Evolutionary conservation across 1,140 invertebrate genomes (phyloP).

Genomic region (Nautilus pompilius): DNA sequence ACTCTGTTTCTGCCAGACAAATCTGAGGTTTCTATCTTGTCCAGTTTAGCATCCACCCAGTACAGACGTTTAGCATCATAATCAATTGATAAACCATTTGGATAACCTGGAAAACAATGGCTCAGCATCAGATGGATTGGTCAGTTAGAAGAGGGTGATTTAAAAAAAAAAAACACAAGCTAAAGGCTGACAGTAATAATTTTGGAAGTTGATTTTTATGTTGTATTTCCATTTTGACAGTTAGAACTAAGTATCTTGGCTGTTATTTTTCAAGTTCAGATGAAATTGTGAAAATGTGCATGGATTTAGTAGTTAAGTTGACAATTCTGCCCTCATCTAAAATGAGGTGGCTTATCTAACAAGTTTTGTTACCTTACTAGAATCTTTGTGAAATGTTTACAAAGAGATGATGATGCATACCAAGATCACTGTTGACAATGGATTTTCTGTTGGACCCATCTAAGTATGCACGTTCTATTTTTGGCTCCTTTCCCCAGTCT

Average conservation of each 20-base stretch:
- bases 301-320: too few relatives aligned
- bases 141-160: too few relatives aligned
- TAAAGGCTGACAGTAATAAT: too few relatives aligned
- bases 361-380: too few relatives aligned
- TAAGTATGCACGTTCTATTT: slow-evolving; percentile 94
- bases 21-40: slow-evolving; percentile 87
- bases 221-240: too few relatives aligned
- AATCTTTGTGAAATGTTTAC: too few relatives aligned
- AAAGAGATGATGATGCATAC: slow-evolving; percentile 67
- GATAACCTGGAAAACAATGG: slow-evolving; percentile 82
- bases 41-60: slow-evolving; percentile 92
- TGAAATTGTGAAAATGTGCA: too few relatives aligned
- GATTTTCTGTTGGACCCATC: slow-evolving; percentile 83
- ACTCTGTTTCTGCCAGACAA: slow-evolving; percentile 74
- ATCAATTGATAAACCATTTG: slow-evolving; percentile 93
- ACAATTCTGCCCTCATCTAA: neutral
- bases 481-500: slow-evolving; percentile 96
- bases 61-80: slow-evolving; percentile 96
- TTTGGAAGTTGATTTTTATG: too few relatives aligned
- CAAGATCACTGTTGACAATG: slow-evolving; percentile 93
- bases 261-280: too few relatives aligned
- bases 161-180: too few relatives aligned
- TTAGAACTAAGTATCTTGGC: too few relatives aligned
- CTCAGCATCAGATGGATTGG: too few relatives aligned
- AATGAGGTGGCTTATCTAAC: neutral